phyloP scores from a whole-genome alignment of 1,140 invertebrate genomes.

The Chymomyza costata region DNA sequence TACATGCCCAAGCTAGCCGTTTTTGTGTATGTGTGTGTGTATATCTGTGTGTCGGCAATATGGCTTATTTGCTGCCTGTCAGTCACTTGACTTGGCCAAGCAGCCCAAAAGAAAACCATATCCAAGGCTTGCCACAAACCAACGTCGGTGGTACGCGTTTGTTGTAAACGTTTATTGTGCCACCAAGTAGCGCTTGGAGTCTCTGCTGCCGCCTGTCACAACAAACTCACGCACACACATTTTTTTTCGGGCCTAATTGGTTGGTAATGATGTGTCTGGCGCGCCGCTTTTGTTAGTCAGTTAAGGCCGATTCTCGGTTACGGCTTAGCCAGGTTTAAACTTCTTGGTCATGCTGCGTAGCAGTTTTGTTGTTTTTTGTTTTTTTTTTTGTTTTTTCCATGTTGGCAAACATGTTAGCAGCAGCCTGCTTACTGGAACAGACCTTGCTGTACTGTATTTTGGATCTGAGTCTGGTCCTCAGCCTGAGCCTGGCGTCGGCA shows the following conservation, averaged over 20 bases:
- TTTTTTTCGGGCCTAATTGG: slow-evolving; percentile 66
- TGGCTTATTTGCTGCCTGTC: slow-evolving; percentile 64
- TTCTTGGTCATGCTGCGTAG: slow-evolving; percentile 38
- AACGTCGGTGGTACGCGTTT: slow-evolving; percentile 10
- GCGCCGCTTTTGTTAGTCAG: slow-evolving; percentile 63
- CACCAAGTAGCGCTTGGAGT: slow-evolving; percentile 45
- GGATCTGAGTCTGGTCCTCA: too few relatives aligned
- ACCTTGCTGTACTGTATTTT: too few relatives aligned
- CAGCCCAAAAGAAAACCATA: too few relatives aligned
- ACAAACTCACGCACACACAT: slow-evolving; percentile 32
- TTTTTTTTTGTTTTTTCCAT: not conserved
- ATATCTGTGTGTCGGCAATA: slow-evolving; percentile 32
- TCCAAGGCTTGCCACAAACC: not conserved
- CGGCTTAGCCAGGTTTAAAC: slow-evolving; percentile 1
- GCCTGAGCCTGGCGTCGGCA: too few relatives aligned
- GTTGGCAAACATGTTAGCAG: not conserved
- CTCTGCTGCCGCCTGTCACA: slow-evolving; percentile 2
- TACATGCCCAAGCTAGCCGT: too few relatives aligned
- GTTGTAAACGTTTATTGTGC: slow-evolving; percentile 70
- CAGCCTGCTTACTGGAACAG: too few relatives aligned
- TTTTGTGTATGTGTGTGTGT: slow-evolving; percentile 1
- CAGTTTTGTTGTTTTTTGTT: slow-evolving; percentile 24
- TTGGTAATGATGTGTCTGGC: slow-evolving; percentile 74
- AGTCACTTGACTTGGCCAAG: slow-evolving; percentile 36
- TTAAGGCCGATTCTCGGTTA: slow-evolving; percentile 12